Evolutionary conservation across 2,797 vertebrate genomes (phyloP), one percentile per base, ranked within the genome.

Genomic region (Lutjanus argentimaculatus): DNA sequence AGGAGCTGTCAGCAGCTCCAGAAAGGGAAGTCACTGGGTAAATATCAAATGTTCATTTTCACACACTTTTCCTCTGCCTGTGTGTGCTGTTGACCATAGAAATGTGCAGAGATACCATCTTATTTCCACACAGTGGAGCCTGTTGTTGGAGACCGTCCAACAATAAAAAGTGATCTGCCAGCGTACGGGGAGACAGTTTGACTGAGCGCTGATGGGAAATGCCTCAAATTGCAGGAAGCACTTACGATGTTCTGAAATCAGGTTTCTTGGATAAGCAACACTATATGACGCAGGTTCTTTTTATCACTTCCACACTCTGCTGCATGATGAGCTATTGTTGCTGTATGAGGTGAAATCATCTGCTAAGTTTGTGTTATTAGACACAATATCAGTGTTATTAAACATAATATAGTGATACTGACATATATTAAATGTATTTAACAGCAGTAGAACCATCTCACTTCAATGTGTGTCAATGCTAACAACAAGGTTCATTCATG

Each of bases 221-320:
- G 80, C 79, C 86, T 87, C 72, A 84, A 88, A 79, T 82, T 85
- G 75, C 91, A 92, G 93, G 90, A 93, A 92, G 90, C 89, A 79
- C 84, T 89, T 90, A 80, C 43, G 56, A 86, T 84, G 76, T 87
- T 81, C 3, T 68, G 88, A 93, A 92, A 87, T 83, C 75, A 74
- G 81, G 82, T 87, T 92, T 89, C 77, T 84, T 88, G 82, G 84
- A 92, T 82, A 89, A 89, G 83, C 72, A 45, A 64, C 48, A 36
- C 14, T 52, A 10, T 42, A 15, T 89, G 72, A 82, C 61, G 72
- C 61, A 67, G 19, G 55, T 55, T 75, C 11, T 53, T 83, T 30
- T 85, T 63, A 85, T 77, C 62, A 65, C 74, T 69, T 84, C 64
- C 42, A 40, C 30, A 14, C 21, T 73, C 74, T 12, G 25, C 15